Evolutionary conservation across 2,888 invertebrate species (phyloP).

Genomic region (Kuschelorhynchus macadamiae): DNA sequence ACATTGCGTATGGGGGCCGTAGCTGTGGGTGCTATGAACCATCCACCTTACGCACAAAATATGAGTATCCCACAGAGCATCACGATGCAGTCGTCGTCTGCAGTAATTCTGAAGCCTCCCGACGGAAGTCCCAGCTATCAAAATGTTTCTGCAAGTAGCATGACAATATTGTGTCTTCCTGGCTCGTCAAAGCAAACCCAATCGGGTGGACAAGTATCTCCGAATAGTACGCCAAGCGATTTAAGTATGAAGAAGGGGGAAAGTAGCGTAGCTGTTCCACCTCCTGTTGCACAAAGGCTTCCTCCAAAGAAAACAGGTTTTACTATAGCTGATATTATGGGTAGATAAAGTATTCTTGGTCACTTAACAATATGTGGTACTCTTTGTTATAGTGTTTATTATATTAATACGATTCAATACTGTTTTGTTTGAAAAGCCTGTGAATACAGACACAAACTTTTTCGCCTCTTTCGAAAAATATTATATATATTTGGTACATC

Average conservation of each 20-base stretch:
- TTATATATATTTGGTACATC: too few relatives aligned
- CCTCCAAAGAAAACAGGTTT: constrained; percentile 84
- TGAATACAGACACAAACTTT: too few relatives aligned
- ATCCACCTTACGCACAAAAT: constrained; percentile 55
- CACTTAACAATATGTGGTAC: too few relatives aligned
- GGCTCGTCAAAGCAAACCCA: constrained; percentile 45
- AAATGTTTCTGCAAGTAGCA: neutral
- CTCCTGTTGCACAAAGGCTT: constrained; percentile 57
- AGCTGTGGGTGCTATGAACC: constrained; percentile 28
- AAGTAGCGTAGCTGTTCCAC: constrained; percentile 17
- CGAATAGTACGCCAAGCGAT: constrained; percentile 63
- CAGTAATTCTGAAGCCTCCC: constrained; percentile 65
- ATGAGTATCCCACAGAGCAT: constrained; percentile 57
- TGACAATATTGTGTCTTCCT: constrained; percentile 28
- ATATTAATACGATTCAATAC: too few relatives aligned
- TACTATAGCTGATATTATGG: constrained; percentile 93
- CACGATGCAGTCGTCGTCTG: constrained; percentile 56
- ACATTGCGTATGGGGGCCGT: constrained; percentile 59
- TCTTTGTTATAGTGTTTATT: too few relatives aligned
- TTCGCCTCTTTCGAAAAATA: too few relatives aligned
- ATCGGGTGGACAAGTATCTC: constrained; percentile 39
- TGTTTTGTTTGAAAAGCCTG: too few relatives aligned
- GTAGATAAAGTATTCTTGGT: constrained; percentile 81
- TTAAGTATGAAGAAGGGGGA: constrained; percentile 67
- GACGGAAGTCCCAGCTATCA: constrained; percentile 46